Evolutionary conservation across 2,113 vertebrate species (phyloP), one percentile per base, ranked within the genome.

Genomic region (Corythornis madagascariensis): DNA sequence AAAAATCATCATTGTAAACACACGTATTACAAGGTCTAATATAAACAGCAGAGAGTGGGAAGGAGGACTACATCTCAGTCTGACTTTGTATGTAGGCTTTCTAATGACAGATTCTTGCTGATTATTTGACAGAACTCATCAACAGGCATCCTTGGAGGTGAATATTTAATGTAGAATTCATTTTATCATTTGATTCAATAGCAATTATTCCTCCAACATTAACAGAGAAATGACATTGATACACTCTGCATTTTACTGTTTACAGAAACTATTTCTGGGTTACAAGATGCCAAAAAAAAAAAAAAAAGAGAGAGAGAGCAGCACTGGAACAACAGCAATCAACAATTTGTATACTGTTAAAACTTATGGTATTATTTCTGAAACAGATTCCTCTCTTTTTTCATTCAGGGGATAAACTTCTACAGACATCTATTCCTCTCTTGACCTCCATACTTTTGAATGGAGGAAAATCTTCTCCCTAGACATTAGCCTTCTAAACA

Each of bases 91-190:
- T 60, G 86, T 70, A 61, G 70, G 75, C 38, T 94, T 96, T 43
- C 72, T 78, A 89, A 24, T 80, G 82, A 87, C 84, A 95, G 56
- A 35, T 29, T 92, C 48, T 92, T 89, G 73, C 78, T 92, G 72
- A 65, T 67, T 80, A 79, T 94, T 91, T 94, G 92, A 95, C 84
- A 88, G 92, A 79, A 92, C 70, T 61, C 93, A 94, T 96, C 89
- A 93, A 24, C 57, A 92, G 84, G 48, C 82, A 59, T 67, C 60
- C 67, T 87, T 15, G 42, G 90, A 93, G 88, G 83, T 92, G 92
- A 95, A 89, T 61, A 77, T 64, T 92, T 93, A 89, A 93, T 79
- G 82, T 60, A 60, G 43, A 65, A 78, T 42, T 86, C 22, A 3
- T 83, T 92, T 93, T 13, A 90, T 29, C 86, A 8, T 52, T 96